These are phyloP conservation scores for Diorhabda carinulata DNA, from an alignment of 1,140 invertebrate genomes.

Conservation along the genomic window DNA sequence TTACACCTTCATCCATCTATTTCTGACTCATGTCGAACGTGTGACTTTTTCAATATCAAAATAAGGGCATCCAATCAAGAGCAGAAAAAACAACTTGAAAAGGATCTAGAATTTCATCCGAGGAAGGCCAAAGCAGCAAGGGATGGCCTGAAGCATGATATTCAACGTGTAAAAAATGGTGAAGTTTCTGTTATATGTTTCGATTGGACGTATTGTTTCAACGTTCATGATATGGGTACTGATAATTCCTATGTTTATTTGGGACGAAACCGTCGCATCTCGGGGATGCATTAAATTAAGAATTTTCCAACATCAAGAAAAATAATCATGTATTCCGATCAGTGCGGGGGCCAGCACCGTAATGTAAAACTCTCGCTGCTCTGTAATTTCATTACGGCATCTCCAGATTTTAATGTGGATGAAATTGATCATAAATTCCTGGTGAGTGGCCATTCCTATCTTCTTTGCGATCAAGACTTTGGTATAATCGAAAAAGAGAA, in stretches of 20 bases:
- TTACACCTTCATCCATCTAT: conserved; percentile 16
- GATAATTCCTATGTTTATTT: no score
- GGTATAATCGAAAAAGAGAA: conserved; percentile 26
- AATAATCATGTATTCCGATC: no score
- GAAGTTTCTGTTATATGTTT: no score
- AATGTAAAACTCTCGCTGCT: no score
- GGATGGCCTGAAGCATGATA: not conserved
- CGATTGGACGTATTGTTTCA: no score
- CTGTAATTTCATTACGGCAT: no score
- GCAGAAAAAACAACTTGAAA: conserved; percentile 4
- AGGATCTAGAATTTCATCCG: not conserved
- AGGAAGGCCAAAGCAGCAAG: not conserved
- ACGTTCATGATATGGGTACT: no score
- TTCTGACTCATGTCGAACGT: conserved; percentile 20
- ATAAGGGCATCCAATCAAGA: conserved; percentile 10
- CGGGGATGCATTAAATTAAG: no score
- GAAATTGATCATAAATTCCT: conserved; percentile 14
- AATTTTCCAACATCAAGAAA: no score
- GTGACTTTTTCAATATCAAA: conserved; percentile 18
- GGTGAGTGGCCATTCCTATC: conserved; percentile 26
- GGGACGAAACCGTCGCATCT: no score
- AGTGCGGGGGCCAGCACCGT: no score
- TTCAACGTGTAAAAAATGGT: not conserved
- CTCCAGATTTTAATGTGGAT: no score
- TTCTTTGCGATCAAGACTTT: conserved; percentile 30